These are phyloP conservation scores for Cotesia vestalis DNA, from an alignment of 1,140 invertebrate genomes.

Conservation along the genomic window DNA sequence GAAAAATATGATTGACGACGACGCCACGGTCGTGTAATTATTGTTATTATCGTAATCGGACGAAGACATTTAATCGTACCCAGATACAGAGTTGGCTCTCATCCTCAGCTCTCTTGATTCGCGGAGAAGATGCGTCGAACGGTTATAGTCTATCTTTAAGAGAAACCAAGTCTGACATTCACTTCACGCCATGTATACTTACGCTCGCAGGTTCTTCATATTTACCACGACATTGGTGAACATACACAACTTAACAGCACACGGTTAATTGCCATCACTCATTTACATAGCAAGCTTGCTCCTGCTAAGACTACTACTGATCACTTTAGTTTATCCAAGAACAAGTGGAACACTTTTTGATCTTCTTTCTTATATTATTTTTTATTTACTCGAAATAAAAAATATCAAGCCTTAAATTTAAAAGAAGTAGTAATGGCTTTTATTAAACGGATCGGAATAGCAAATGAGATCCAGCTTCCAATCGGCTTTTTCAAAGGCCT, in stretches of 20 bases:
- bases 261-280: constrained; percentile 36
- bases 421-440: constrained; percentile 16
- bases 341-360: constrained; percentile 24
- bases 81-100: not conserved
- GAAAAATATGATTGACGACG: constrained; percentile 37
- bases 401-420: no score
- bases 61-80: constrained; percentile 31
- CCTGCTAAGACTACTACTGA: not conserved
- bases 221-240: constrained; percentile 6
- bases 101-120: constrained; percentile 6
- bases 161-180: not conserved
- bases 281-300: constrained; percentile 34
- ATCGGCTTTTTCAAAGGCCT: constrained; percentile 3
- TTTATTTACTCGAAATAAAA: not conserved
- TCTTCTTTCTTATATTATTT: not conserved
- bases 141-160: constrained; percentile 17
- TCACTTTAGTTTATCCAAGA: constrained; percentile 24
- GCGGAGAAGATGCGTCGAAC: constrained; percentile 22
- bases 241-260: constrained; percentile 3
- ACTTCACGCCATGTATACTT: constrained; percentile 5
- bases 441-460: constrained; percentile 14
- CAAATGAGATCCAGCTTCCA: not conserved
- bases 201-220: not conserved
- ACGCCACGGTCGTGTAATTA: constrained; percentile 29
- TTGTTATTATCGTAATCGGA: constrained; percentile 37